Evolutionary conservation across 2,888 invertebrate species (phyloP).

Genomic region (Sarcophaga variegata): DNA sequence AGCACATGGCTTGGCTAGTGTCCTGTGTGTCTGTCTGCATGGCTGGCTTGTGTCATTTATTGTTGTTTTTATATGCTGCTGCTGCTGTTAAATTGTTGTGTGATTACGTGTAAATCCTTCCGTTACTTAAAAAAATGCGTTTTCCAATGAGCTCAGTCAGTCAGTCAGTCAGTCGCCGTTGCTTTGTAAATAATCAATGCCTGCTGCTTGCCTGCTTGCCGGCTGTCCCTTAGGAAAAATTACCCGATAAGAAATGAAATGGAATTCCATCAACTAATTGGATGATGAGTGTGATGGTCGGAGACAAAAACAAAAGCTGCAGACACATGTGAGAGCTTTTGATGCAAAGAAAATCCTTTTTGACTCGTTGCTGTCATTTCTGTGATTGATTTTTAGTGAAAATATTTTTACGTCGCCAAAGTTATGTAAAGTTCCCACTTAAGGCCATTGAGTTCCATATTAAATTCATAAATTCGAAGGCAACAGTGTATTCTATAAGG

Average conservation of each 20-base stretch:
- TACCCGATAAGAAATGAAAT: conserved; percentile 17
- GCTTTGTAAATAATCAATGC: conserved; percentile 41
- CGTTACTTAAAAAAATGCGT: conserved; percentile 55
- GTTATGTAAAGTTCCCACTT: no score
- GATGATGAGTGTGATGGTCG: background rate
- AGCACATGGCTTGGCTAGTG: background rate
- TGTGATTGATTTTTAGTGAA: no score
- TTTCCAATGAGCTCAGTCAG: conserved; percentile 14
- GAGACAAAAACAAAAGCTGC: no score
- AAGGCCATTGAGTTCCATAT: no score
- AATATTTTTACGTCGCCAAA: no score
- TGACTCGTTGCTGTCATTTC: no score
- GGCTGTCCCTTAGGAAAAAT: conserved; percentile 41
- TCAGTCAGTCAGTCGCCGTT: background rate
- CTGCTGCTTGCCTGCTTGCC: no score
- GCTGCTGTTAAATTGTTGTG: conserved; percentile 62
- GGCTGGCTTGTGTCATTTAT: conserved; percentile 41
- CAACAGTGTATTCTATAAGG: no score
- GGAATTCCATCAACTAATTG: background rate
- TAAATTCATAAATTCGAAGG: no score
- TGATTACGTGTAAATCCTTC: conserved; percentile 68
- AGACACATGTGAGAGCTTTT: background rate
- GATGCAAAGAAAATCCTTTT: background rate
- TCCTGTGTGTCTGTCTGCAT: background rate
- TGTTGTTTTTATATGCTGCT: conserved; percentile 21